Percentiles rank a stretch among this genome's conserved stretches.
These are phyloP conservation scores for Cotesia chilonis DNA, from an alignment of 1,140 invertebrate species.

Conservation along the genomic window DNA sequence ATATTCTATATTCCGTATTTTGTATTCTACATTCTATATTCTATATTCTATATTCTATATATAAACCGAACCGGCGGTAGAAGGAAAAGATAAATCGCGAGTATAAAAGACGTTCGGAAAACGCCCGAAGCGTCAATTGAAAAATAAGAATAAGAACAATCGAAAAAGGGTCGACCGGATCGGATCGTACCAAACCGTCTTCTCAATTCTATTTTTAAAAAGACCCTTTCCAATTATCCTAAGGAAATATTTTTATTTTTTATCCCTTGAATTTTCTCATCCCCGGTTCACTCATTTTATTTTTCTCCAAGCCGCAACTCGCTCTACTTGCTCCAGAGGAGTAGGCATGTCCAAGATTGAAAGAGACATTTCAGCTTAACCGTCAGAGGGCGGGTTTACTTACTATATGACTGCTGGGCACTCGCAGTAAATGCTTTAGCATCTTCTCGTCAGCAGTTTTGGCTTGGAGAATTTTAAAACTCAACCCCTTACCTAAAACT, in stretches of 20 bases:
- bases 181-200: not conserved
- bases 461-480: constrained; percentile 25
- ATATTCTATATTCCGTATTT: no score
- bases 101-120: constrained; percentile 21
- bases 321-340: not conserved
- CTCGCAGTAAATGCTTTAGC: constrained; percentile 29
- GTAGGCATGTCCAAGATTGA: not conserved
- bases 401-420: constrained; percentile 18
- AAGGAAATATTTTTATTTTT: constrained; percentile 2
- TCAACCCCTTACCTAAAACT: constrained; percentile 8
- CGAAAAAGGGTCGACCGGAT: constrained; percentile 19
- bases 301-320: not conserved
- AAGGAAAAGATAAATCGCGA: no score
- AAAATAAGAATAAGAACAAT: constrained; percentile 33
- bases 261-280: not conserved
- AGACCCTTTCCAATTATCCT: constrained; percentile 35
- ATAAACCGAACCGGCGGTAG: not conserved
- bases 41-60: not conserved
- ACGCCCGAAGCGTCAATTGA: constrained; percentile 33
- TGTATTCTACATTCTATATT: not conserved
- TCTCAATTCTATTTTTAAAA: constrained; percentile 11
- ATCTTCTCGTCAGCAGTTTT: constrained; percentile 34
- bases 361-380: constrained; percentile 28
- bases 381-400: constrained; percentile 18
- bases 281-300: not conserved